Evolutionary conservation across 2,113 vertebrate species (phyloP), one percentile per base, ranked within the genome.

Genomic region (Aegithalos caudatus): DNA sequence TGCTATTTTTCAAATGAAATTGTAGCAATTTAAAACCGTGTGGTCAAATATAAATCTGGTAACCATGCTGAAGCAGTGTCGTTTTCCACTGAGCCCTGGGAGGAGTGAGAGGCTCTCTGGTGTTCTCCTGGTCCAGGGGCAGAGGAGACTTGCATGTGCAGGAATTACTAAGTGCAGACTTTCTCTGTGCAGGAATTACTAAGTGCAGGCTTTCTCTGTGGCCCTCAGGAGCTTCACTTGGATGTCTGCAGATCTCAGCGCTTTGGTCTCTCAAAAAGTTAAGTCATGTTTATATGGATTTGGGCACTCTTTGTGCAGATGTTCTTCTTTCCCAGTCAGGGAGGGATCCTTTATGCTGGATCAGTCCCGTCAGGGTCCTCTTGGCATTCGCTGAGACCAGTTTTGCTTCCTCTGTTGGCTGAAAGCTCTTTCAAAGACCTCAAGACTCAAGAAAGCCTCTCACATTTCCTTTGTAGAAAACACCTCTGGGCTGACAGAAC

Each of bases 71-170:
- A 40, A 80, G 29, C 25, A 29, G 8, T 22, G 65, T n/a, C 3
- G 0, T 53, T 78, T 67, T 48, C 57, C 47, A 10, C 77, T 9
- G 16, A 64, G 10, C 62, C 29, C 29, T 35, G 58, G 50, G 51
- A 1, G 1, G 22, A 45, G 7, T 3, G 19, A 42, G 54, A 23
- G 11, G 20, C 4, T 53, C 22, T 22, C 17, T 57, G n/a, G 13
- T 1, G 1, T 9, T 76, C 3, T 28, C 51, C 44, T n/a, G 27
- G 12, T 78, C 37, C 1, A 1, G 28, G 25, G 54, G 33, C 38
- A 70, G 81, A 27, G n/a, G 6, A 47, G 11, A 25, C 15, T 28
- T 44, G 19, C 10, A 22, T 3, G n/a, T 17, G 23, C 1, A 0
- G 17, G 11, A 50, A 6, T 60, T 9, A 14, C 13, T 45, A n/a